Evolutionary conservation across 2,888 invertebrate genomes (phyloP).

Genomic region (Glyphotaelius pellucidus): DNA sequence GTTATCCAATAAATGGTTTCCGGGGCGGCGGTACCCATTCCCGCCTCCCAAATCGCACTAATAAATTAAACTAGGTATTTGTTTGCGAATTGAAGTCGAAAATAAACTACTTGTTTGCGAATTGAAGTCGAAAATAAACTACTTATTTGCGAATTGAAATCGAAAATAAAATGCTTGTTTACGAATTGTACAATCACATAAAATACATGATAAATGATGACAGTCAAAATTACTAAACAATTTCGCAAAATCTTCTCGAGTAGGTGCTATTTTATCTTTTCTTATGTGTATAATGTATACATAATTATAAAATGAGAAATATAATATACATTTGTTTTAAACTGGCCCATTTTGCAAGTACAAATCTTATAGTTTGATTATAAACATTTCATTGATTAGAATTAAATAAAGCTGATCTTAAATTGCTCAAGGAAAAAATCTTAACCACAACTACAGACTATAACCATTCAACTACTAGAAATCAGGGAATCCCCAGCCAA

Average conservation of each 20-base stretch:
- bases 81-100: too few species aligned
- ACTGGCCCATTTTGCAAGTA: not conserved
- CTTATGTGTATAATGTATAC: not conserved
- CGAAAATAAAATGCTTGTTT: too few species aligned
- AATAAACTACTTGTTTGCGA: too few species aligned
- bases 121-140: too few species aligned
- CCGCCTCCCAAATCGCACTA: too few species aligned
- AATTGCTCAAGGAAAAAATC: not conserved
- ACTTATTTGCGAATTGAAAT: too few species aligned
- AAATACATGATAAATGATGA: too few species aligned
- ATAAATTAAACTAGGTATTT: not conserved
- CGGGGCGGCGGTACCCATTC: too few species aligned
- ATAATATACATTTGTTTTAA: not conserved
- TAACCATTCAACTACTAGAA: not conserved
- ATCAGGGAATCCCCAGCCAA: not conserved
- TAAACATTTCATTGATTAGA: not conserved
- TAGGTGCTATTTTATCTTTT: not conserved
- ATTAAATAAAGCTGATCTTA: not conserved
- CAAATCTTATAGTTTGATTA: not conserved
- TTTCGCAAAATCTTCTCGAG: too few species aligned
- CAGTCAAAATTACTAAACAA: too few species aligned
- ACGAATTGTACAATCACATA: too few species aligned
- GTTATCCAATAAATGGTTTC: too few species aligned
- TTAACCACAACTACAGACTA: not conserved
- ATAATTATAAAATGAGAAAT: not conserved